These are phyloP conservation scores for Napeogenes inachia DNA, from an alignment of 2,888 invertebrate species.

Conservation along the genomic window DNA sequence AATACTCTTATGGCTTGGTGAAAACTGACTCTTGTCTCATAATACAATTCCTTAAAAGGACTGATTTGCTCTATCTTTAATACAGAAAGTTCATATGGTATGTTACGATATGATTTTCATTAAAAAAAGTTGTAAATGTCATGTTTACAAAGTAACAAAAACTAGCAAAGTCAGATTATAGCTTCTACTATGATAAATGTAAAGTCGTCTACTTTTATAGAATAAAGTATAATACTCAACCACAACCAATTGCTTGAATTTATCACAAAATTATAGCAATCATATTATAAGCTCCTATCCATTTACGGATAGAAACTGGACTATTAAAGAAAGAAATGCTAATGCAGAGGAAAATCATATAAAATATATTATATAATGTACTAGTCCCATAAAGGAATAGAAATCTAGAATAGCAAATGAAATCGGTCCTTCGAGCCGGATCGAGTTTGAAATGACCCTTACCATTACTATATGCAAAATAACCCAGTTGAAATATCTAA, in stretches of 20 bases:
- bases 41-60: conserved; percentile 29
- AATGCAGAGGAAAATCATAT: conserved; percentile 7
- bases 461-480: conserved; percentile 26
- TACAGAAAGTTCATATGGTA: conserved; percentile 30
- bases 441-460: conserved; percentile 17
- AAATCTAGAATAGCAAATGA: conserved; percentile 11
- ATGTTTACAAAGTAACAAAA: conserved; percentile 10
- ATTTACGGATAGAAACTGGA: not conserved
- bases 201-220: not conserved
- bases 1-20: conserved; percentile 28
- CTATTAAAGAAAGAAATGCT: not conserved
- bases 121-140: conserved; percentile 5
- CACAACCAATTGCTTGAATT: too few species aligned
- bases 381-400: conserved; percentile 8
- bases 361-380: conserved; percentile 13
- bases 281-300: too few species aligned
- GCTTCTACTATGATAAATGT: not conserved
- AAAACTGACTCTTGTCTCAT: conserved; percentile 29
- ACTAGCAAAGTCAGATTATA: conserved; percentile 1
- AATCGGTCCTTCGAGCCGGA: conserved; percentile 25
- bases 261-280: too few species aligned
- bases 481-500: conserved; percentile 18
- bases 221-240: not conserved
- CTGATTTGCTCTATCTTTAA: conserved; percentile 22
- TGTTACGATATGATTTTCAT: conserved; percentile 26